Percentiles rank a stretch among this genome's conserved stretches.
Evolutionary conservation across 2,113 vertebrate genomes (phyloP).

Genomic region (Lichenostomus cassidix): DNA sequence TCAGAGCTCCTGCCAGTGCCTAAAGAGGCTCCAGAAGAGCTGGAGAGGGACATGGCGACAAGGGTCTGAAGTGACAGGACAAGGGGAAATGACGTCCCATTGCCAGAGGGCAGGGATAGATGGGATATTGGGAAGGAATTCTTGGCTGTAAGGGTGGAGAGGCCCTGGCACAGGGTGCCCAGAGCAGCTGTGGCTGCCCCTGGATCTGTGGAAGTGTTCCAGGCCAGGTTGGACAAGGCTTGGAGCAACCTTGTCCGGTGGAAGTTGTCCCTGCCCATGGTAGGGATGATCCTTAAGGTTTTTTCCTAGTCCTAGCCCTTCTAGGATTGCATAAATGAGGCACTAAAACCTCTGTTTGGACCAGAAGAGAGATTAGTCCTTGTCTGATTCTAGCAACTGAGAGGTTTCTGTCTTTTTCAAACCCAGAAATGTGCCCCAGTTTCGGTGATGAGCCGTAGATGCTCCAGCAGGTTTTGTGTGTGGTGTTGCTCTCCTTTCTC

Average conservation of each 20-base stretch:
- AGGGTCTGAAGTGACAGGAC: too few species aligned
- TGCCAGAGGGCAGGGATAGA: too few species aligned
- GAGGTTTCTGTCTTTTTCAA: background rate
- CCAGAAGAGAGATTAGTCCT: background rate
- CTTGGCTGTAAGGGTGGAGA: fast-evolving
- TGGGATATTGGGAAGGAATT: background rate
- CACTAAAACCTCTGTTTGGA: background rate
- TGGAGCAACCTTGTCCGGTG: fast-evolving
- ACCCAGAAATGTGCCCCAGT: background rate
- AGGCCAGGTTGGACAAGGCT: too few species aligned
- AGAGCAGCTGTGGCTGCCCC: background rate
- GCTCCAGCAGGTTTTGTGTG: background rate
- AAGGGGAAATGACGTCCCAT: too few species aligned
- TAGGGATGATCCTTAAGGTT: background rate
- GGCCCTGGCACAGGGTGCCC: fast-evolving
- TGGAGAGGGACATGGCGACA: too few species aligned
- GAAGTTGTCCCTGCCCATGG: background rate
- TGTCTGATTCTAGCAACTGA: background rate
- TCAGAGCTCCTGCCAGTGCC: too few species aligned
- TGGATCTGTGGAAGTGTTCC: background rate
- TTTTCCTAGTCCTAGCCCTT: background rate
- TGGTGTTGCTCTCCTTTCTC: background rate
- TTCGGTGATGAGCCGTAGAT: fast-evolving
- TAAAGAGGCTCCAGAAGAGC: too few species aligned
- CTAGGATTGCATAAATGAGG: background rate